Evolutionary conservation across 2,888 invertebrate species (phyloP).

Genomic region (Stomorhina lunata): DNA sequence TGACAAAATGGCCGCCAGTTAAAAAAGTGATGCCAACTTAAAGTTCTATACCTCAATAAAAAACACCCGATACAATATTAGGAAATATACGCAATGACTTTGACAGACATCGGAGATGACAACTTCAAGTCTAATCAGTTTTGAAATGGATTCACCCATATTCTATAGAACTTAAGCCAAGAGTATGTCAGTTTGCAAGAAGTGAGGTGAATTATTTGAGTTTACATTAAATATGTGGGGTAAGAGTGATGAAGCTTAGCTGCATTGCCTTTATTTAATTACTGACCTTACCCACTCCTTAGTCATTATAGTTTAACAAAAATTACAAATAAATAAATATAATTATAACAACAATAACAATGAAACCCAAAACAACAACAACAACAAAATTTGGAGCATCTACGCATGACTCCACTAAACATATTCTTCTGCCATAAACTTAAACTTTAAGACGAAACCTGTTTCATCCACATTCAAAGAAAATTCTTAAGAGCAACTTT

Average conservation of each 20-base stretch:
- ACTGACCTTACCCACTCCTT: constrained; percentile 64
- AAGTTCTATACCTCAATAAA: too few relatives aligned
- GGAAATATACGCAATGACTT: too few relatives aligned
- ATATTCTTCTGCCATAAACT: background rate
- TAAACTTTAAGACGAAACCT: constrained; percentile 49
- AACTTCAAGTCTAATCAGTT: too few relatives aligned
- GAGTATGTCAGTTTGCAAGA: background rate
- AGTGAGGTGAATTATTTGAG: background rate
- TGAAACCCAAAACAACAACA: background rate
- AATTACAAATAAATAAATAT: background rate
- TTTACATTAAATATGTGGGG: too few relatives aligned
- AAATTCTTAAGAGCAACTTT: constrained; percentile 30
- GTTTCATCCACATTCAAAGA: constrained; percentile 20
- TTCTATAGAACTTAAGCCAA: background rate
- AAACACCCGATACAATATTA: too few relatives aligned
- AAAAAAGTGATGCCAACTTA: too few relatives aligned
- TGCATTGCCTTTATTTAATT: constrained; percentile 50
- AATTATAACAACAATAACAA: background rate
- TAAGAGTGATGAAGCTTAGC: background rate
- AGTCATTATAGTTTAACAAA: background rate
- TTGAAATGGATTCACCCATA: background rate
- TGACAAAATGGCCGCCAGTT: too few relatives aligned
- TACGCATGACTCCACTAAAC: constrained; percentile 55
- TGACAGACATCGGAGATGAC: too few relatives aligned
- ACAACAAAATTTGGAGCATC: constrained; percentile 15